Conservation (phyloP, 2,888 invertebrate genomes). For the Synergus gifuensis region DNA sequence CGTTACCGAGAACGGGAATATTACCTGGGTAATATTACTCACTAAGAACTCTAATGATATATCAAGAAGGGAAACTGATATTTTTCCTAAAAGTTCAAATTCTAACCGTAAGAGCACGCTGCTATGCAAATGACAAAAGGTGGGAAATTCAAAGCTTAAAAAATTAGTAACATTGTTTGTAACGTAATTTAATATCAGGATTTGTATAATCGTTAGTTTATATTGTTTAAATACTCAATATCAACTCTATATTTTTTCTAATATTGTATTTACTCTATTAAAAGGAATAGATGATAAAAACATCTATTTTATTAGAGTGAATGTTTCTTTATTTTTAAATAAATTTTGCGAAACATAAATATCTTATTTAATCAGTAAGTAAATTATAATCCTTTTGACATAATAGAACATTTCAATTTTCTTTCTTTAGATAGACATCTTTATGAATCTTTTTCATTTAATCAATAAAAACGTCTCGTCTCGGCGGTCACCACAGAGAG, state of each 20-base stretch:
- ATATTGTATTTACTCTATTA: background rate
- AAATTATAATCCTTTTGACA: background rate
- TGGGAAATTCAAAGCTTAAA: background rate
- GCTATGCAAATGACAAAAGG: background rate
- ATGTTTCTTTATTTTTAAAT: background rate
- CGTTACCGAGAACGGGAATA: too few species aligned
- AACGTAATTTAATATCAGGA: background rate
- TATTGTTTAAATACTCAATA: background rate
- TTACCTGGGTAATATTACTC: too few species aligned
- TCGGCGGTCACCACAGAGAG: background rate
- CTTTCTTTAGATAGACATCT: background rate
- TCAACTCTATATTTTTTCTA: background rate
- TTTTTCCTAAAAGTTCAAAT: background rate
- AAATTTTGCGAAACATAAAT: background rate
- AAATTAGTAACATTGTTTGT: background rate
- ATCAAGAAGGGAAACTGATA: background rate
- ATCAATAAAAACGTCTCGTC: background rate
- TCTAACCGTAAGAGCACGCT: background rate
- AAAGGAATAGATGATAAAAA: background rate
- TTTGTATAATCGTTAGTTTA: background rate
- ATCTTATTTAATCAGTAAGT: background rate
- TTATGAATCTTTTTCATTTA: background rate
- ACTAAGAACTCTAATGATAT: too few species aligned
- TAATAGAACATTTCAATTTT: background rate
- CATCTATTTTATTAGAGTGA: background rate